Evolutionary conservation across 1,140 invertebrate species (phyloP).

Genomic region (Neoseiulus cucumeris): DNA sequence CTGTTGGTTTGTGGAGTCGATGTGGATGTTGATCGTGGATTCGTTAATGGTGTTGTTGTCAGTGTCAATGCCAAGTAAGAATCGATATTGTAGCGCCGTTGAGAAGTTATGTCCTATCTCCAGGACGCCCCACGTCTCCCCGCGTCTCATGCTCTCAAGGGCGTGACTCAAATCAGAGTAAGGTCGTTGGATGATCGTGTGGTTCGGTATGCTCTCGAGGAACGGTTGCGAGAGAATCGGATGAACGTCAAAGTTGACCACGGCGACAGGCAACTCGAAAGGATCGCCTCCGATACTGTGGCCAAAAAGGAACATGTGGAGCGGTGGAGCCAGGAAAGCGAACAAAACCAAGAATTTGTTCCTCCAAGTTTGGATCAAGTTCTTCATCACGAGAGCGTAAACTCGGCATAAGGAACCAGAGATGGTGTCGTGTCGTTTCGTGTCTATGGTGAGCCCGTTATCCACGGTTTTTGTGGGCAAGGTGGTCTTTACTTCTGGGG

Average conservation of each 20-base stretch:
- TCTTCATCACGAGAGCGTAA: constrained; percentile 69
- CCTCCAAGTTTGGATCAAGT: constrained; percentile 72
- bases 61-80: constrained; percentile 42
- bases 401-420: constrained; percentile 24
- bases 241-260: constrained; percentile 55
- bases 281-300: constrained; percentile 77
- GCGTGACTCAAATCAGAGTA: constrained; percentile 42
- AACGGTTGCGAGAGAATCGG: constrained; percentile 21
- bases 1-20: constrained; percentile 51
- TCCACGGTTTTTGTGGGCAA: too few species aligned
- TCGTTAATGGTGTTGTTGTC: constrained; percentile 52
- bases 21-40: constrained; percentile 57
- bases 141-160: constrained; percentile 42
- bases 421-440: too few species aligned
- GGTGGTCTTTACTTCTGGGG: too few species aligned
- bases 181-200: constrained; percentile 36
- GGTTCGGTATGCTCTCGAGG: background rate
- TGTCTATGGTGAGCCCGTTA: too few species aligned
- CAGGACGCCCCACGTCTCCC: constrained; percentile 62
- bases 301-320: constrained; percentile 87
- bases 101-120: constrained; percentile 70
- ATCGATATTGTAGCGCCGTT: constrained; percentile 42
- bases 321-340: constrained; percentile 69
- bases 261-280: constrained; percentile 52
- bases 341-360: constrained; percentile 78